Evolutionary conservation across 2,113 vertebrate genomes (phyloP), one percentile per base, ranked within the genome.

Genomic region (Sprattus sprattus): DNA sequence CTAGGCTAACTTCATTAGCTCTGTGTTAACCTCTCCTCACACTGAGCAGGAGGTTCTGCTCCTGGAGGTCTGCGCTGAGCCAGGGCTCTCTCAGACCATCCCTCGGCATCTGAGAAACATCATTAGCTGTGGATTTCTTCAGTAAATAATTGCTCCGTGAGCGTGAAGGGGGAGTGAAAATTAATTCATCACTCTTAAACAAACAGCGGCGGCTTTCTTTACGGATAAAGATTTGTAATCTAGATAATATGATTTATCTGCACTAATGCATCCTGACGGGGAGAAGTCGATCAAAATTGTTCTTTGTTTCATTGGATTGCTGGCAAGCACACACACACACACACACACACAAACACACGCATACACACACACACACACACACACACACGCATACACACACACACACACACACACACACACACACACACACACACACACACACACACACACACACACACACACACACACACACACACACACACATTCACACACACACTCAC

Each of bases 231-330:
- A 92, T 91, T 90, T 90, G 89, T 90, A 82, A 84, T 85, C 84
- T 49, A 88, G 91, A 88, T 91, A 89, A 91, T 92, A 91, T 89
- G 89, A 93, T 92, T 93, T 89, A 91, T 92, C 91, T 89, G 87
- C 46, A 81, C 88, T 86, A 82, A 86, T 83, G 67, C 82, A 54
- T 44, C 28, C 7, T 83, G 86, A 83, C 86, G 78, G 67, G 16
- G 52, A 71, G 46, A 39, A 84, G 85, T 89, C 88, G 89, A 90
- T 87, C 85, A 90, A 85, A 87, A 44, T 18, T 82, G 88, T 89
- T 91, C 87, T 89, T 89, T 85, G 87, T 84, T 88, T 81, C 81
- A 82, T 50, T 88, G 81, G 90, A 92, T 92, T 91, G 91, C 92
- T 91, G 91, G 83, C 83, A 25, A 52, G 49, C 82, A 32, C 32